A percentile compares a stretch with the other conserved stretches of the same genome.
These are phyloP conservation scores for Synergus laeviventris DNA, from an alignment of 2,888 invertebrate genomes.

Conservation along the genomic window DNA sequence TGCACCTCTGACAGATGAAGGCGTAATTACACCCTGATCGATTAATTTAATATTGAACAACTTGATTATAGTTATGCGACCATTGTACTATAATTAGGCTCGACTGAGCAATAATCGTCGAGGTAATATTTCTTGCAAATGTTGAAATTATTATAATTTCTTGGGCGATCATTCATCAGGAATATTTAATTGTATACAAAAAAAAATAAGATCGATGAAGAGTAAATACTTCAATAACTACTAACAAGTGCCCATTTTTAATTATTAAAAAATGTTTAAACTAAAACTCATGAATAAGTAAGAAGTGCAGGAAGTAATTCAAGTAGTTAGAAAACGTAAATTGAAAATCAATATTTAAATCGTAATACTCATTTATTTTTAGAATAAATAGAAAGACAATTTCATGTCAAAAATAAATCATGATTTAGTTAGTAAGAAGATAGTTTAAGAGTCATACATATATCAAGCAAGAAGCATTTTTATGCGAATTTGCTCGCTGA, in stretches of 20 bases:
- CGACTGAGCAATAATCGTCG: background rate
- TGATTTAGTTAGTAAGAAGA: background rate
- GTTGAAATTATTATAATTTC: background rate
- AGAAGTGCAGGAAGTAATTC: background rate
- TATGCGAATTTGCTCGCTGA: slow-evolving; percentile 17
- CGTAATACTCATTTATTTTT: background rate
- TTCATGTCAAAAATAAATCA: background rate
- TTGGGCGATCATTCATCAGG: background rate
- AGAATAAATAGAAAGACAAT: background rate
- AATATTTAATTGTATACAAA: background rate
- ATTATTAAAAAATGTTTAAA: too few relatives aligned
- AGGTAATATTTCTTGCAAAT: background rate
- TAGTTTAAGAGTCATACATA: background rate
- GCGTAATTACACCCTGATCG: slow-evolving; percentile 15
- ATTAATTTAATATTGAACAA: slow-evolving; percentile 33
- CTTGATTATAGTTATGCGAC: slow-evolving; percentile 8
- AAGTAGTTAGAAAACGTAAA: background rate
- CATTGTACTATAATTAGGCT: slow-evolving; percentile 13
- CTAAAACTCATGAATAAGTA: background rate
- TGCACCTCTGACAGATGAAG: slow-evolving; percentile 17
- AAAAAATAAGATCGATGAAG: background rate
- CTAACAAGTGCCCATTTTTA: too few relatives aligned
- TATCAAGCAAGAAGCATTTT: background rate
- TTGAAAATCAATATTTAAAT: background rate
- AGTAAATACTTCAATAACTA: background rate